Evolutionary conservation across 2,888 invertebrate species (phyloP).

Genomic region (Chouioia cunea): DNA sequence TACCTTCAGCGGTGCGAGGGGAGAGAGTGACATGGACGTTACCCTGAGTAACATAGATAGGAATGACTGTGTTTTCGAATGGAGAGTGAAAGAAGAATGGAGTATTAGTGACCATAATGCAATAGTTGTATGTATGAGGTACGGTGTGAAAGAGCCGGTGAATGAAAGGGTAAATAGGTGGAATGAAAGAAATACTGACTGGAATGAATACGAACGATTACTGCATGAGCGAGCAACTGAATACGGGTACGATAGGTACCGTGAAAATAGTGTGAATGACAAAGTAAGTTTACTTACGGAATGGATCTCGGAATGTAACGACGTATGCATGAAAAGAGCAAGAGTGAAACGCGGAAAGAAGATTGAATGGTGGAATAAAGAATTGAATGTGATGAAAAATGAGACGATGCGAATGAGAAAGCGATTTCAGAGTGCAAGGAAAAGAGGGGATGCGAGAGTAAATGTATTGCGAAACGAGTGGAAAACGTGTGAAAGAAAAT

Average conservation of each 20-base stretch:
- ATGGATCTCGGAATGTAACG: too few species aligned
- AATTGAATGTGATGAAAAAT: background rate
- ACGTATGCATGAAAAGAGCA: too few species aligned
- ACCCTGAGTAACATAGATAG: too few species aligned
- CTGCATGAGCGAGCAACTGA: constrained; percentile 76
- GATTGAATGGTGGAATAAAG: background rate
- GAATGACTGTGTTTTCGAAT: too few species aligned
- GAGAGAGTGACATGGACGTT: constrained; percentile 10
- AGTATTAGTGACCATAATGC: too few species aligned
- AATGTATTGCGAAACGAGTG: too few species aligned
- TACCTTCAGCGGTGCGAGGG: constrained; percentile 6
- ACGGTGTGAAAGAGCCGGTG: too few species aligned
- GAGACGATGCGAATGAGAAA: background rate
- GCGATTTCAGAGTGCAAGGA: background rate
- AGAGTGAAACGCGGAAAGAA: constrained; percentile 13
- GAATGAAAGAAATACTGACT: background rate
- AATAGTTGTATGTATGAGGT: too few species aligned
- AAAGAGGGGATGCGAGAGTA: too few species aligned
- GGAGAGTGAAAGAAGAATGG: background rate
- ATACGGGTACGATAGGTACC: constrained; percentile 40
- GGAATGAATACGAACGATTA: constrained; percentile 58
- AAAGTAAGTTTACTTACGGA: constrained; percentile 6
- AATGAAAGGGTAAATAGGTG: background rate
- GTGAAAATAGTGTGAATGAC: background rate
- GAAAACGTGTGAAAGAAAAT: too few species aligned